Evolutionary conservation across 1,140 invertebrate genomes (phyloP).

Genomic region (Drosophila ironensis): DNA sequence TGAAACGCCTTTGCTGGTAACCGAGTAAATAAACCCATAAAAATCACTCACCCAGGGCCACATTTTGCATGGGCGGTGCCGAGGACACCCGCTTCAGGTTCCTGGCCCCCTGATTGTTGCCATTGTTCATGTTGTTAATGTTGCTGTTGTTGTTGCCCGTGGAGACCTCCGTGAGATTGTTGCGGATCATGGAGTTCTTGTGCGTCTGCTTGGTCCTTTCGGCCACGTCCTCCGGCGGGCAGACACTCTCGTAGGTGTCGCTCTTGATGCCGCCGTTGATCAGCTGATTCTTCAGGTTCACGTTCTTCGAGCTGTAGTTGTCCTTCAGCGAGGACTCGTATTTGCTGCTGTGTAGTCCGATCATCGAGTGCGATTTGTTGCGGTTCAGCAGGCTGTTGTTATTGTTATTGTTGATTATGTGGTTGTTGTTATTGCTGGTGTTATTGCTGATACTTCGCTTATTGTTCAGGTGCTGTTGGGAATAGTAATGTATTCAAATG

Average conservation of each 20-base stretch:
- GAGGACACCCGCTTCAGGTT: conserved; percentile 83
- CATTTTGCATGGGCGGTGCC: conserved; percentile 81
- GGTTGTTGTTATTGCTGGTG: conserved; percentile 27
- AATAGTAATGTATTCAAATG: no score
- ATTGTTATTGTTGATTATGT: conserved; percentile 28
- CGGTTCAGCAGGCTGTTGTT: conserved; percentile 64
- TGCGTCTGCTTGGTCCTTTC: conserved; percentile 77
- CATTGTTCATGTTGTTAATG: conserved; percentile 32
- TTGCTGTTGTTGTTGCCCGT: conserved; percentile 25
- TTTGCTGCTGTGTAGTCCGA: conserved; percentile 71
- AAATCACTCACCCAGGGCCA: conserved; percentile 61
- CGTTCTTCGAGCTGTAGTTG: conserved; percentile 71
- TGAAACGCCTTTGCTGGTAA: no score
- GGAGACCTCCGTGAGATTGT: conserved; percentile 58
- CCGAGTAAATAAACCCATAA: no score
- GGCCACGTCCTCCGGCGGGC: conserved; percentile 78
- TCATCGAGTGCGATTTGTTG: conserved; percentile 78
- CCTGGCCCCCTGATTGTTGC: conserved; percentile 47
- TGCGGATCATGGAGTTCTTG: conserved; percentile 78
- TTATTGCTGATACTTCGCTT: conserved; percentile 38
- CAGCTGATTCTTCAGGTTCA: conserved; percentile 64
- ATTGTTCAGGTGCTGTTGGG: conserved; percentile 55
- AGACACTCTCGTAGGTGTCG: conserved; percentile 81
- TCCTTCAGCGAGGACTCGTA: conserved; percentile 67
- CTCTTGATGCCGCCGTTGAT: conserved; percentile 75